Base-by-base conservation (phyloP, 1,140 invertebrate genomes). In the Leptopilina clavipes region DNA sequence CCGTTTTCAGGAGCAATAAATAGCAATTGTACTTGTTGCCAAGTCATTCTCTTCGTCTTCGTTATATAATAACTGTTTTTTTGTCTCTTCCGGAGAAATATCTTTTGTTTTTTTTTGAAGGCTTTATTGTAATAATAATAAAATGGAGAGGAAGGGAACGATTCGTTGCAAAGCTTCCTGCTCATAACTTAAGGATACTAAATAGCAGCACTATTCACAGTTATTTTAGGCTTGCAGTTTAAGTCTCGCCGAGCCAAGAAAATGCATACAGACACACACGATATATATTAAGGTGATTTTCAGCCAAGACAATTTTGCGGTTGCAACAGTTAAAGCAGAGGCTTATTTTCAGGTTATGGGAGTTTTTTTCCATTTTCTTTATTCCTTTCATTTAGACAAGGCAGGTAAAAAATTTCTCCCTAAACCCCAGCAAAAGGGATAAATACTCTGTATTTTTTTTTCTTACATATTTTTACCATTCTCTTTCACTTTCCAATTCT, bases 1-100 rank as follows among this genome's bases (percentile, higher is more conserved):
- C 18, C 9, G 12, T 59, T 59, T 54, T 10, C 17, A 19, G 17
- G 12, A 25, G 56, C 22, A 59, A 59, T 10, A 25, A 59, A 25
- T 59, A 31, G 56, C 56, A 25, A 59, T 59, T 59, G 56, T 59
- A 59, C 56, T 59, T 79, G 71, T 48, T 59, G 65, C 70, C 72
- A 40, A 54, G 45, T 45, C 18, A 22, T 37, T 54, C 19, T 75
- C 73, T 54, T 77, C 56, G 45, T 77, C 40, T 6, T 31, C 25
- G 1, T 3, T 31, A 31, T 31, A 31, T 31, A 31, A 31, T 31
- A 31, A 0, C 5, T 14, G 12, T 18, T n/a, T 37, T 25, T 37
- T 12, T 52, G 19, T 18, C 44, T 31, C 12, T 65, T 44, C 22
- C 18, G n/a, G n/a, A n/a, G n/a, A n/a, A n/a, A n/a, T n/a, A 11